These are phyloP conservation scores for Pterocles gutturalis DNA, from an alignment of 2,113 vertebrate species.

Conservation along the genomic window DNA sequence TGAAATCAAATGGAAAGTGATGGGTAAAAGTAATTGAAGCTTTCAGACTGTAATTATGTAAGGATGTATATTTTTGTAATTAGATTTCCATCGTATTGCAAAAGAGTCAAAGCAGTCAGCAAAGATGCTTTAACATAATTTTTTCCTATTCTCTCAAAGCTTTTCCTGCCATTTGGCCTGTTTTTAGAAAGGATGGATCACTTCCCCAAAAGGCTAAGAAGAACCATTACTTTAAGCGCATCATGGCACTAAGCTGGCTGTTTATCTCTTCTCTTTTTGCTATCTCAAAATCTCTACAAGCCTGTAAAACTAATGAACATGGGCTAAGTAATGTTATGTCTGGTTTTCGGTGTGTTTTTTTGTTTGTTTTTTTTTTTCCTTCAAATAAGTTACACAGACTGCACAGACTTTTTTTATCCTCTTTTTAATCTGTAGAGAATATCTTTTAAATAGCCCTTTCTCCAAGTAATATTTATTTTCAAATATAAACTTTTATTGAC, in stretches of 20 bases:
- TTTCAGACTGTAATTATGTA: background rate
- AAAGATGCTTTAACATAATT: background rate
- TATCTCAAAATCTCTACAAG: background rate
- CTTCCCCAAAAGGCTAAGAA: background rate
- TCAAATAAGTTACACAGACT: background rate
- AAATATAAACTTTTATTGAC: background rate
- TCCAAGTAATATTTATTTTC: background rate
- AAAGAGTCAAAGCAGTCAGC: background rate
- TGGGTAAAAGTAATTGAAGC: background rate
- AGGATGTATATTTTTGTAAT: background rate
- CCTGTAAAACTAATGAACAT: background rate
- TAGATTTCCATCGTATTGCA: background rate
- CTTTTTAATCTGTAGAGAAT: background rate
- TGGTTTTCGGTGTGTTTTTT: background rate
- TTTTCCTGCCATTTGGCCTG: background rate
- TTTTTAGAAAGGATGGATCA: background rate
- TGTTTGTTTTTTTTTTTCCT: background rate
- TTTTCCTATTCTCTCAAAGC: background rate
- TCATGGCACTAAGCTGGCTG: background rate
- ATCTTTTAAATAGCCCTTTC: background rate
- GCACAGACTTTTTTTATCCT: background rate
- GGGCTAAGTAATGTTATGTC: background rate
- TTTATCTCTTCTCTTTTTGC: background rate
- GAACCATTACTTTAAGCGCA: background rate
- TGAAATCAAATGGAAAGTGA: conserved; percentile 30